Percentiles rank a stretch among this genome's conserved stretches.
Evolutionary conservation across 1,140 invertebrate genomes (phyloP).

Genomic region (Pachyrhynchus sulphureomaculatus): DNA sequence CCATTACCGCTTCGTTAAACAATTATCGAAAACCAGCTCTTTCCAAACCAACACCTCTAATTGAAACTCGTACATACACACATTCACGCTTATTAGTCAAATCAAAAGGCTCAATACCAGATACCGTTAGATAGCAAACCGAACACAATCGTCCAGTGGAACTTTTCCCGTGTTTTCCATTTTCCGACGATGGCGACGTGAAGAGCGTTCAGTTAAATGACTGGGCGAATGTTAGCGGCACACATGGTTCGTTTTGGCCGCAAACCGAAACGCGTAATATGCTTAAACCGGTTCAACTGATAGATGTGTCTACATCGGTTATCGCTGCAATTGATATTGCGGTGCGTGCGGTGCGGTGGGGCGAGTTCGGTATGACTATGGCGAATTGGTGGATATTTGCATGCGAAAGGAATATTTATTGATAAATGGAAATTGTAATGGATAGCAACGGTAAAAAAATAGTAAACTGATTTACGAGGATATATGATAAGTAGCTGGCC

Average conservation of each 20-base stretch:
- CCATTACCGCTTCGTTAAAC: slow-evolving; percentile 4
- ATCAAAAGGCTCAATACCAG: slow-evolving; percentile 47
- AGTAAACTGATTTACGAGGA: too few relatives aligned
- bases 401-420: too few relatives aligned
- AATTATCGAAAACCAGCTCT: slow-evolving; percentile 22
- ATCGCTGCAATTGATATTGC: slow-evolving; percentile 45
- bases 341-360: slow-evolving; percentile 13
- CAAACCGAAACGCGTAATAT: slow-evolving; percentile 51
- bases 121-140: slow-evolving; percentile 34
- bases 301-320: slow-evolving; percentile 47
- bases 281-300: slow-evolving; percentile 46
- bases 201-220: background rate
- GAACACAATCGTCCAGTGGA: slow-evolving; percentile 35
- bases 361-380: too few relatives aligned
- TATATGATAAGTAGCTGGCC: too few relatives aligned
- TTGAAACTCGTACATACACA: slow-evolving; percentile 22
- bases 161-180: slow-evolving; percentile 13
- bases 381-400: too few relatives aligned
- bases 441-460: too few relatives aligned
- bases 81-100: slow-evolving; percentile 35
- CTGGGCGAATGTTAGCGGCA: slow-evolving; percentile 17
- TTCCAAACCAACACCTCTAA: slow-evolving; percentile 14
- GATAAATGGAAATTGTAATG: too few relatives aligned
- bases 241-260: slow-evolving; percentile 42
- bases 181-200: background rate